A percentile compares a stretch with the other conserved stretches of the same genome.
These are phyloP conservation scores for Adineta ricciae DNA, from an alignment of 2,888 invertebrate genomes.

Conservation along the genomic window DNA sequence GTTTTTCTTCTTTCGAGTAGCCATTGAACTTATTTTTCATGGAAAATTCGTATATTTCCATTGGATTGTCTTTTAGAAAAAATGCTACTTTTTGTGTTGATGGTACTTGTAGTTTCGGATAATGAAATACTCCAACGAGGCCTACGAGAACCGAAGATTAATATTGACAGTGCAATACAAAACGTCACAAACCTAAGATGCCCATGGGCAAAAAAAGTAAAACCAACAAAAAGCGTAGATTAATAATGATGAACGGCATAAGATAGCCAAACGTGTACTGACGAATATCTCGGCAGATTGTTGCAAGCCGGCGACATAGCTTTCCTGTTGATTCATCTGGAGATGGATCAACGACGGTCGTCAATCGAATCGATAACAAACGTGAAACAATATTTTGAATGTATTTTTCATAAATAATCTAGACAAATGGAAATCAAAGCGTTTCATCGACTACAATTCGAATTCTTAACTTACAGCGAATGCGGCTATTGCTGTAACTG, in stretches of 20 bases:
- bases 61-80: conserved; percentile 56
- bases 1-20: conserved; percentile 27
- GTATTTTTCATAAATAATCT: conserved; percentile 31
- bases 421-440: background rate
- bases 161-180: background rate
- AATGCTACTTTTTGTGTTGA: conserved; percentile 74
- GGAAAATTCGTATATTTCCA: conserved; percentile 32
- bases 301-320: background rate
- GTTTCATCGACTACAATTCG: background rate
- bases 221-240: background rate
- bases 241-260: conserved; percentile 29
- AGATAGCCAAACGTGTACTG: conserved; percentile 37
- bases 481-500: conserved; percentile 82
- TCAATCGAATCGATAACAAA: background rate
- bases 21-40: conserved; percentile 20
- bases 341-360: background rate
- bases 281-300: background rate
- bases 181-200: background rate
- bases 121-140: conserved; percentile 66
- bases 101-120: conserved; percentile 72
- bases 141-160: conserved; percentile 4
- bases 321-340: background rate
- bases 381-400: conserved; percentile 23
- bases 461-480: conserved; percentile 57
- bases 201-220: conserved; percentile 23